Percentiles rank a stretch among this genome's conserved stretches.
phyloP scores from a whole-genome alignment of 2,888 invertebrate genomes.

The Drosophila mayaguana region DNA sequence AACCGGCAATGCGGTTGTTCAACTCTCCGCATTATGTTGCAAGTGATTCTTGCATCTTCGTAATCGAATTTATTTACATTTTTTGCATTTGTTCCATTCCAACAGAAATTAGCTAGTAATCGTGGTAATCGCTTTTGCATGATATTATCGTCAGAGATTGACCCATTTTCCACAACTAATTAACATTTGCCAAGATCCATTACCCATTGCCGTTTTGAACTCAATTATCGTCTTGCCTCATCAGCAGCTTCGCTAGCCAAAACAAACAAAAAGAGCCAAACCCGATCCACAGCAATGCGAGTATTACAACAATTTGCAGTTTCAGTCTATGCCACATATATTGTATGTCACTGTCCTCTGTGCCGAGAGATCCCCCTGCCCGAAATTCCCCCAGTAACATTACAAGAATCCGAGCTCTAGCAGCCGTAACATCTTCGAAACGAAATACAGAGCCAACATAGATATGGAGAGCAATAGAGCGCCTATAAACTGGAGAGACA shows the following conservation, averaged over 20 bases:
- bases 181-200: conserved; percentile 77
- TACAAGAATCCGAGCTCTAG: conserved; percentile 49
- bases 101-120: conserved; percentile 48
- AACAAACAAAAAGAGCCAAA: conserved; percentile 27
- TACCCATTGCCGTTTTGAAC: conserved; percentile 70
- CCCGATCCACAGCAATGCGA: conserved; percentile 27
- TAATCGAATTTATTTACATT: conserved; percentile 16
- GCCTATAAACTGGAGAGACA: neutral
- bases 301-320: conserved; percentile 68
- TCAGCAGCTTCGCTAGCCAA: conserved; percentile 33
- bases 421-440: conserved; percentile 39
- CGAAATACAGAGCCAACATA: neutral
- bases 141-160: conserved; percentile 51
- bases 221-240: conserved; percentile 79
- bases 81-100: conserved; percentile 21
- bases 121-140: conserved; percentile 40
- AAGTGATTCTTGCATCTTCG: conserved; percentile 52
- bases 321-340: conserved; percentile 37
- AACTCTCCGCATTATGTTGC: conserved; percentile 53
- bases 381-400: conserved; percentile 12
- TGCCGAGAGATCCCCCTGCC: conserved; percentile 1
- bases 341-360: conserved; percentile 45
- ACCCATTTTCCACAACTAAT: conserved; percentile 75
- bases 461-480: neutral
- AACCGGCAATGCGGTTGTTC: conserved; percentile 53